phyloP scores from a whole-genome alignment of 92 coral and sea anemone species.

The Epizoanthus ramosus region DNA sequence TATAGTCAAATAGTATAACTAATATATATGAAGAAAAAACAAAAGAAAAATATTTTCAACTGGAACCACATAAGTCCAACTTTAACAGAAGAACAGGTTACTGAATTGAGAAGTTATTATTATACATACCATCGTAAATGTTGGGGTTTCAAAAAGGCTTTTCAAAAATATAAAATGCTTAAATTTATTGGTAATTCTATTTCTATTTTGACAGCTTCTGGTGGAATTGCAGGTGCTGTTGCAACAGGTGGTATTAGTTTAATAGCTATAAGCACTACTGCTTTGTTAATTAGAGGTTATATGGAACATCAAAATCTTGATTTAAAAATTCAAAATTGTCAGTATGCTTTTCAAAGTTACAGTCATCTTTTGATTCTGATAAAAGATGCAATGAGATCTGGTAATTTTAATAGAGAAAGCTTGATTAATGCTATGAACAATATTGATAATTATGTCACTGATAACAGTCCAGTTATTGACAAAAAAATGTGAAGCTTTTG shows the following conservation, averaged over 20 bases:
- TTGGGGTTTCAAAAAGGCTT: no score
- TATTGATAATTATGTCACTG: neutral
- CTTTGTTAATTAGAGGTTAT: neutral
- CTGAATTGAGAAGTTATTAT: neutral
- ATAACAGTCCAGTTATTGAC: neutral
- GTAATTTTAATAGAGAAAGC: neutral
- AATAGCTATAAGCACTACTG: neutral
- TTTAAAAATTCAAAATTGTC: conserved; percentile 18
- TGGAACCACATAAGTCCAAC: neutral
- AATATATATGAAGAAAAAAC: neutral
- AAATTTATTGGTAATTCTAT: neutral
- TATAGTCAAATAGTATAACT: neutral
- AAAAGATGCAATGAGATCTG: neutral
- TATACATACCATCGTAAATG: neutral
- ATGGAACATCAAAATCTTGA: conserved; percentile 36
- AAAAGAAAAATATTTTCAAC: neutral
- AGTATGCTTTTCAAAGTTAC: conserved; percentile 9
- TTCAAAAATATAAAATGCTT: neutral
- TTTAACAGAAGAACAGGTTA: neutral
- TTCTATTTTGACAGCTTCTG: neutral
- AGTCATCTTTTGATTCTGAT: neutral
- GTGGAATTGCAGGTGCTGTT: neutral
- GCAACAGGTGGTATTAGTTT: neutral
- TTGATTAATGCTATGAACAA: neutral
- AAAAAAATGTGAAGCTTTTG: no score